Conservation (phyloP, 2,797 vertebrate genomes). For the Tachyglossus aculeatus region DNA sequence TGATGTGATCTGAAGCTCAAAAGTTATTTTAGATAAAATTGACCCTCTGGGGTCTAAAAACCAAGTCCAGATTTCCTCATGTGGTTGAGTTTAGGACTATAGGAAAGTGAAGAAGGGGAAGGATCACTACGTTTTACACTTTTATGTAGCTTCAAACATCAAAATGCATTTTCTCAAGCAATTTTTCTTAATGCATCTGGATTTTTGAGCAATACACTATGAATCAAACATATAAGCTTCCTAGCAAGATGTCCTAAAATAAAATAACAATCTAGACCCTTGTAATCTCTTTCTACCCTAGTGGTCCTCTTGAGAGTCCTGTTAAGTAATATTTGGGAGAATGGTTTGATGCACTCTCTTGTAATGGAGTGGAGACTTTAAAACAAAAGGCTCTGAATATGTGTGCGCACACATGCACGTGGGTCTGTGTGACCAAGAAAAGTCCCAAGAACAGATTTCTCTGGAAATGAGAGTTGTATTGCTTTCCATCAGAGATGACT, state of each 20-base stretch:
- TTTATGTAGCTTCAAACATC: constrained; percentile 25
- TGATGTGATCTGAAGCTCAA: background rate
- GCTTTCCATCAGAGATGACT: constrained; percentile 75
- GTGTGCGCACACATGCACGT: constrained; percentile 13
- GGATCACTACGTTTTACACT: background rate
- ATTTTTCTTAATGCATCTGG: constrained; percentile 27
- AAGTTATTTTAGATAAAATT: constrained; percentile 20
- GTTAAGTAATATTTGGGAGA: constrained; percentile 27
- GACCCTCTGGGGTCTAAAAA: constrained; percentile 40
- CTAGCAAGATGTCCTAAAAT: constrained; percentile 13
- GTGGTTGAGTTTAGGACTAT: background rate
- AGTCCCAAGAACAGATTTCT: constrained; percentile 69
- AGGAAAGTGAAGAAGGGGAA: constrained; percentile 3
- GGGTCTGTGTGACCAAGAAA: constrained; percentile 30
- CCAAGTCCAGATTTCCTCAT: constrained; percentile 15
- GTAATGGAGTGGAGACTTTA: constrained; percentile 14
- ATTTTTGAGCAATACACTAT: constrained; percentile 27
- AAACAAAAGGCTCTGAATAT: constrained; percentile 54
- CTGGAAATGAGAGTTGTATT: constrained; percentile 72
- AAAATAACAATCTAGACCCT: constrained; percentile 26
- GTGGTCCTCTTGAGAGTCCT: constrained; percentile 33
- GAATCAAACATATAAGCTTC: constrained; percentile 26
- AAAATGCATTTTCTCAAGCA: constrained; percentile 30
- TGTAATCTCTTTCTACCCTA: constrained; percentile 25
- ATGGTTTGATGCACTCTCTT: constrained; percentile 27